These are phyloP conservation scores for Anniella stebbinsi DNA, from an alignment of 2,797 vertebrate species.

Conservation along the genomic window DNA sequence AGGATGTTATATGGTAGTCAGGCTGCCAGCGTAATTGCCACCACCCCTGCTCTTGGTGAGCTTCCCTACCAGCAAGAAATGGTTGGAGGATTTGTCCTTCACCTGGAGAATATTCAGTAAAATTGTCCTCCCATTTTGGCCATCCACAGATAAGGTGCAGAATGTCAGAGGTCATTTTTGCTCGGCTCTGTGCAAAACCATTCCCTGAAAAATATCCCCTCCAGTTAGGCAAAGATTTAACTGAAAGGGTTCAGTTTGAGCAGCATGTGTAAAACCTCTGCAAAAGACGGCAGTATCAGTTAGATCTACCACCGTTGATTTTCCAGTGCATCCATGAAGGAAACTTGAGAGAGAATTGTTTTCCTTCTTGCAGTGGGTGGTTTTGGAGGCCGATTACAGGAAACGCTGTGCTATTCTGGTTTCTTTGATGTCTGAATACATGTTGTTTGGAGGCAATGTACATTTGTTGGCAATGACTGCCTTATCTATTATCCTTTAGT, in stretches of 20 bases:
- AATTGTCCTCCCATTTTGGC: neutral
- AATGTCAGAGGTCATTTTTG: neutral
- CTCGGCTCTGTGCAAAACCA: neutral
- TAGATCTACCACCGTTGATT: neutral
- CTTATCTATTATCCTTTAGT: neutral
- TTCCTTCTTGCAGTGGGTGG: neutral
- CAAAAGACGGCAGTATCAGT: neutral
- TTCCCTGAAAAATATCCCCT: neutral
- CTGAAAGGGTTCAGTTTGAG: neutral
- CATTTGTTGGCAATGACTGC: neutral
- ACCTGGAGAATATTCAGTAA: neutral
- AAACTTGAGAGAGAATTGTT: neutral
- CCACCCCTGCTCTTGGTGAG: neutral
- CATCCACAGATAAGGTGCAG: neutral
- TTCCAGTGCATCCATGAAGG: neutral
- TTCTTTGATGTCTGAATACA: neutral
- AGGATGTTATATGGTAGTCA: too few relatives aligned
- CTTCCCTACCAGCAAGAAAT: neutral
- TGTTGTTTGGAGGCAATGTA: neutral
- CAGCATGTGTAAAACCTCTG: neutral
- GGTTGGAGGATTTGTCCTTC: neutral
- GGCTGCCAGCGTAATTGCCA: too few relatives aligned
- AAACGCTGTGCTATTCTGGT: neutral
- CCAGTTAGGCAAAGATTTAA: neutral
- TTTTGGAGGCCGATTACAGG: neutral